Base-by-base conservation (phyloP, 2,797 vertebrate species). In the Huso huso region DNA sequence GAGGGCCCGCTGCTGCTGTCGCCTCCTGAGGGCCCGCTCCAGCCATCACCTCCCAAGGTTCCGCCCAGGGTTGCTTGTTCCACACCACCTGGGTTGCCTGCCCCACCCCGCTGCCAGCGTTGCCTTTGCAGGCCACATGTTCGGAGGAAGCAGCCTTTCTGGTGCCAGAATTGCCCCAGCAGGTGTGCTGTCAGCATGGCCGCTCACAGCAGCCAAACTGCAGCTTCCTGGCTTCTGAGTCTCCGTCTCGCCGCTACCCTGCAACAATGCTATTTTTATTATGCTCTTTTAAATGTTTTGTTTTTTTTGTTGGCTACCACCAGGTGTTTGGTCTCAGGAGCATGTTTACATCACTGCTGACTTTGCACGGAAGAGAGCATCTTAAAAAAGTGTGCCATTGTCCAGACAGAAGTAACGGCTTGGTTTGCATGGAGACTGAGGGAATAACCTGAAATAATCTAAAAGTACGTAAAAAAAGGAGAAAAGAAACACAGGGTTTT, bases 211-310 rank as follows among this genome's bases (percentile, higher is more conserved):
- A 73, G 74, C 70, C 73, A 74, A 70, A 73, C 63, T 73, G 67
- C 69, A 74, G 68, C 71, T 75, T 48, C 75, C 77, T 62, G 70
- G 77, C 48, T 71, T 66, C 68, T 73, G 72, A 74, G 61, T 73
- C 70, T 71, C 73, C 71, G 70, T 69, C 68, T 9, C 2, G 68
- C 70, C 60, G 69, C 62, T 73, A 64, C 66, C 61, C 64, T 68
- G 52, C 7, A 9, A n/a, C 8, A 63, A 23, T 18, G 15, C 15
- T 18, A 18, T 18, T 18, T 18, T 18, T 18, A 18, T 18, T 18
- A 18, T 18, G 15, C 15, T 18, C 15, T 18, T 18, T 18, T 18
- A 18, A 18, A 18, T 18, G 15, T 18, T 18, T 18, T 18, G 1
- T n/a, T 18, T 18, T 18, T 18, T 18, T 18, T 18, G 15, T 18